phyloP scores from a whole-genome alignment of 2,113 vertebrate genomes.

The Mirounga angustirostris region DNA sequence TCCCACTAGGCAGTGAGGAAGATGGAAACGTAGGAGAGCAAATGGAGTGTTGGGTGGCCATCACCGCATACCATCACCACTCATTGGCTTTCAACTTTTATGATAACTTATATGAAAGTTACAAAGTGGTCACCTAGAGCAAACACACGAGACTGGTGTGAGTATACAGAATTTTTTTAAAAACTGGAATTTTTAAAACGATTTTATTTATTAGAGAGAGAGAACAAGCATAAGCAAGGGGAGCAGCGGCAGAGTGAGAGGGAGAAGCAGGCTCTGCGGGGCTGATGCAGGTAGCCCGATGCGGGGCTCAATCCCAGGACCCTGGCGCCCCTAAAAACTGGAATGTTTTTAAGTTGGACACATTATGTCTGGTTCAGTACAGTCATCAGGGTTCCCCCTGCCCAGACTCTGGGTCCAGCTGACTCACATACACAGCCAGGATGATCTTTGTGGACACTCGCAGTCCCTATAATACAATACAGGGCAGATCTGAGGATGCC shows the following conservation, averaged over 20 bases:
- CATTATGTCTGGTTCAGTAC: neutral
- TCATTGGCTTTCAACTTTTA: neutral
- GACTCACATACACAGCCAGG: neutral
- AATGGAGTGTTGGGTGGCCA: neutral
- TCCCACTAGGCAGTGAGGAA: neutral
- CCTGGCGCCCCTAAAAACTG: neutral
- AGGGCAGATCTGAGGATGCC: neutral
- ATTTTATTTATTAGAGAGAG: neutral
- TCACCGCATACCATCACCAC: neutral
- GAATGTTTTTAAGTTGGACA: neutral
- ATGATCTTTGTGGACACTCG: neutral
- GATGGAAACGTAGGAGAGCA: neutral
- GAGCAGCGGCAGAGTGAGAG: neutral
- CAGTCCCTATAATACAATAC: neutral
- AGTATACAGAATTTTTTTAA: neutral
- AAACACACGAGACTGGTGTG: neutral
- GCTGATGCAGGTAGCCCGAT: neutral
- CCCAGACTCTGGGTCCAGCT: neutral
- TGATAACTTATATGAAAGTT: neutral
- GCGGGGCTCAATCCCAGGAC: neutral
- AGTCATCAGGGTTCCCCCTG: neutral
- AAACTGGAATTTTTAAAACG: neutral
- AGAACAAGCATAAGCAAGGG: neutral
- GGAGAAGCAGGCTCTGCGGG: neutral
- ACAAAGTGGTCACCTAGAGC: neutral